Base-by-base conservation (phyloP, 2,797 vertebrate genomes). In the Galagoides demidoff region DNA sequence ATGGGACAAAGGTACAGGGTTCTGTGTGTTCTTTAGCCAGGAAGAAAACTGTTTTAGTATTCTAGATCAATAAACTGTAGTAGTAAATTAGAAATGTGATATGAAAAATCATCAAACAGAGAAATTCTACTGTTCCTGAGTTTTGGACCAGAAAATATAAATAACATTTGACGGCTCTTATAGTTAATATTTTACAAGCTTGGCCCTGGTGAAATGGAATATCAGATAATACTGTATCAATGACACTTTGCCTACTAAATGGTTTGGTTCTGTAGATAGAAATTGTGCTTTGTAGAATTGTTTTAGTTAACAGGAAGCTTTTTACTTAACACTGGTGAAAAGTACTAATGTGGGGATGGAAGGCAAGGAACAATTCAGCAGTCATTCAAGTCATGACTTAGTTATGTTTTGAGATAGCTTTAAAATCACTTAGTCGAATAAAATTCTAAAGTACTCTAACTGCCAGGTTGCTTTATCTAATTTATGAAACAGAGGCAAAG, bases 381-480 rank as follows among this genome's bases (percentile, higher is more conserved):
- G 39, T 71, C 34, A 84, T 84, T 98, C 93, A 94, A 97, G 92
- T 97, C 96, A 90, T 94, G 96, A 96, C 97, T 97, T 96, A 31
- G 97, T 90, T 98, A 84, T 92, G 96, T 97, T 98, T 97, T 92
- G 92, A 98, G 96, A 97, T 97, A 87, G 94, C 96, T 98, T 96
- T 97, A 96, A 96, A 98, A 98, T 96, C 97, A 98, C 97, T 98
- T 98, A 97, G 83, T 98, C 25, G 19, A 97, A 96, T 96, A 97
- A 97, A 97, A 98, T 95, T 98, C 95, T 79, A 19, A 96, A 97
- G 85, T 97, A 95, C 92, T 96, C 74, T 97, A 98, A 96, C 97
- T 98, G 97, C 97, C 97, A 98, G 95, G 92, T 98, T 95, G 95
- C 95, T 97, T 98, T 97, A 98, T 97, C 95, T 98, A 97, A 98